Evolutionary conservation across 2,797 vertebrate species (phyloP), one percentile per base, ranked within the genome.

Genomic region (Iguana delicatissima): DNA sequence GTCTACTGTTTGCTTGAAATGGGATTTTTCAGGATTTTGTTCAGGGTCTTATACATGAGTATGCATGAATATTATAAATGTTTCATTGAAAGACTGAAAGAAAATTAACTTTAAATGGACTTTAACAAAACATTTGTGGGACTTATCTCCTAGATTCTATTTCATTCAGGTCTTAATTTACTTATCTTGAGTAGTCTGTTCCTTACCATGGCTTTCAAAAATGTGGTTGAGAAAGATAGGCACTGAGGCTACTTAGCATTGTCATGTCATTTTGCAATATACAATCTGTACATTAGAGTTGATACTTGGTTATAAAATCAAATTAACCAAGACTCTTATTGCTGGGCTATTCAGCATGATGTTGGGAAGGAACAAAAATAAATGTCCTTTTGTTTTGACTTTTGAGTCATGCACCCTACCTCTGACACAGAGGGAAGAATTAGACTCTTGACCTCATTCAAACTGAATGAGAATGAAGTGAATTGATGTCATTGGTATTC

Each of bases 1-100:
- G 94, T 96, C 91, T 92, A 89, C 72, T 84, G 83, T 84, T 95
- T 14, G 90, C 64, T 93, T 85, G 29, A 92, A 89, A 93, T 96
- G 96, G 87, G 91, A 80, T 42, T 88, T 88, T 93, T 96, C 89
- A 93, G 86, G 52, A 38, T 16, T 4, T 81, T 26, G 46, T 67
- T 80, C 13, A 20, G 22, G 3, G 20, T 16, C 6, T 67, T 50
- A 52, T 62, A 9, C 26, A 62, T 32, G 16, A 42, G 59, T 87
- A 26, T 24, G 67, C 67, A 69, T 32, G 67, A 38, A 22, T 76
- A 76, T 22, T 67, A 16, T 80, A 38, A 14, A 72, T n/a, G 35
- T 18, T 80, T 77, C 50, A 79, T n/a, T 80, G 10, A 6, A 80
- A 85, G 64, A 24, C 24, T 77, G 76, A 14, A 72, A 80, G 42